Evolutionary conservation across 2,113 vertebrate genomes (phyloP).

Genomic region (Paralichthys olivaceus): DNA sequence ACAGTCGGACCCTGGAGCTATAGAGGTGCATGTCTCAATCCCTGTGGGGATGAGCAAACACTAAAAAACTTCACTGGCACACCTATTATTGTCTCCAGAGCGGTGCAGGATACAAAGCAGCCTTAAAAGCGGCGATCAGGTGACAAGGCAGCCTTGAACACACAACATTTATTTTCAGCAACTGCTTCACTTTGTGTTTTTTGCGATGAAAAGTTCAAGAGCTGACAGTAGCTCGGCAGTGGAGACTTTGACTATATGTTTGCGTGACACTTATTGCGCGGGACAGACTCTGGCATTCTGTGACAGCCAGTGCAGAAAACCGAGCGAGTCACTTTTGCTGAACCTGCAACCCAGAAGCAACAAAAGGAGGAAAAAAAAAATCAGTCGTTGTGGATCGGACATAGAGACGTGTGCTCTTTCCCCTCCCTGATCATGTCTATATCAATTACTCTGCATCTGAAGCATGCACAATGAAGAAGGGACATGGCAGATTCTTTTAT

Average conservation of each 20-base stretch:
- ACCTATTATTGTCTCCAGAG: constrained; percentile 61
- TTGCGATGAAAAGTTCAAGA: constrained; percentile 50
- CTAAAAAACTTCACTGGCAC: constrained; percentile 46
- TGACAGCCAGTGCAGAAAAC: constrained; percentile 66
- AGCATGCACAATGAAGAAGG: constrained; percentile 50
- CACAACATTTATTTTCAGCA: constrained; percentile 76
- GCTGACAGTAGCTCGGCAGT: constrained; percentile 61
- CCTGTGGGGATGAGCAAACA: constrained; percentile 49
- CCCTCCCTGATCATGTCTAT: constrained; percentile 60
- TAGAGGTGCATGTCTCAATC: constrained; percentile 51
- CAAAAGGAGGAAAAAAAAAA: constrained; percentile 41
- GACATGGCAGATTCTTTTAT: constrained; percentile 67
- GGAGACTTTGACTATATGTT: constrained; percentile 70
- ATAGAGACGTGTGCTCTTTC: constrained; percentile 46
- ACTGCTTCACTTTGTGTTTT: constrained; percentile 63
- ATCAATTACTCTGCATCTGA: constrained; percentile 66
- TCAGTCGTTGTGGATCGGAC: constrained; percentile 54
- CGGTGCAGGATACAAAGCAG: constrained; percentile 42
- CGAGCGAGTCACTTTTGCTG: constrained; percentile 62
- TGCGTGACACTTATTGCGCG: constrained; percentile 61
- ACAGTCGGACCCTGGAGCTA: constrained; percentile 35
- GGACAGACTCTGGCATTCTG: constrained; percentile 60
- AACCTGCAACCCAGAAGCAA: constrained; percentile 67
- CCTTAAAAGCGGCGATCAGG: constrained; percentile 65
- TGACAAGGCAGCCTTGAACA: constrained; percentile 61